Evolutionary conservation across 2,888 invertebrate species (phyloP).

Genomic region (Dermolepida albohirtum): DNA sequence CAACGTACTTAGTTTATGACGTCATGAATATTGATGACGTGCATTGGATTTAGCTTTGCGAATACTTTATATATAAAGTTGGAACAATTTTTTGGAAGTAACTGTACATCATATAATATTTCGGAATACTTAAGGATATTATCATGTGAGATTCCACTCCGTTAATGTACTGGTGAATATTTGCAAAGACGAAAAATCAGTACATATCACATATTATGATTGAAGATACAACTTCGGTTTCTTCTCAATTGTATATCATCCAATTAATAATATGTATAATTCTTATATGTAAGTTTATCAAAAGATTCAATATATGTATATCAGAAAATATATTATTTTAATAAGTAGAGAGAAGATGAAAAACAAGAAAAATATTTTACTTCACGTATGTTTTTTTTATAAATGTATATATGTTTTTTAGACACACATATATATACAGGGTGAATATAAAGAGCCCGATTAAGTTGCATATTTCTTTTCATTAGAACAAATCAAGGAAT

Average conservation of each 20-base stretch:
- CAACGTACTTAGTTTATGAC: too few species aligned
- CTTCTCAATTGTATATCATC: constrained; percentile 29
- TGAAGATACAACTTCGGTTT: constrained; percentile 39
- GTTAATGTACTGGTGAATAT: constrained; percentile 50
- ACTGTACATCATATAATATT: background rate
- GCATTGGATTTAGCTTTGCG: too few species aligned
- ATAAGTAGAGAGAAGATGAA: background rate
- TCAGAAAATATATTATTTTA: too few species aligned
- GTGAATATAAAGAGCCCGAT: too few species aligned
- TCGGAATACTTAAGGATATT: constrained; percentile 10
- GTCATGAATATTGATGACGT: too few species aligned
- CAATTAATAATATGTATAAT: constrained; percentile 38
- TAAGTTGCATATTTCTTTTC: background rate
- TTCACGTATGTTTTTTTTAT: background rate
- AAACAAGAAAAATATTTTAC: background rate
- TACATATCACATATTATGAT: constrained; percentile 58
- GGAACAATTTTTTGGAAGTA: constrained; percentile 6
- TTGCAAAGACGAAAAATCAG: constrained; percentile 34
- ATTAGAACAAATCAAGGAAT: background rate
- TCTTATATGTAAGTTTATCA: too few species aligned
- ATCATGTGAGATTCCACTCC: constrained; percentile 46
- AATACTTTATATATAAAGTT: constrained; percentile 12
- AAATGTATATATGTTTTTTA: too few species aligned
- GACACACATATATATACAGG: too few species aligned
- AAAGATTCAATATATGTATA: too few species aligned